A percentile compares a stretch with the other conserved stretches of the same genome.
Conservation (phyloP, 2,797 vertebrate genomes). For the Linurgus olivaceus region DNA sequence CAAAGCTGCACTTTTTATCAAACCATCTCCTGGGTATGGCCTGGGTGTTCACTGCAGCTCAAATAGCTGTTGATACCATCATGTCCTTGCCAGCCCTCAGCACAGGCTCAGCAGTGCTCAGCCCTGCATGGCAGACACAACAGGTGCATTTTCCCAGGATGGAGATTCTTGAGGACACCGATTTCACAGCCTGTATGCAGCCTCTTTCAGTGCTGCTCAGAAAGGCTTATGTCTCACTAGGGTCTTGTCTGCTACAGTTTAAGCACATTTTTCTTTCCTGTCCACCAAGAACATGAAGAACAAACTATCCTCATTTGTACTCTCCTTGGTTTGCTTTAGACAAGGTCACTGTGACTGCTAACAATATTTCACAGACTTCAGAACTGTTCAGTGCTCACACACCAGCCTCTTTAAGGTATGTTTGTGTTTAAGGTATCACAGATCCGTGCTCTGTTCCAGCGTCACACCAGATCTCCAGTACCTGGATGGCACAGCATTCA, state of each 20-base stretch:
- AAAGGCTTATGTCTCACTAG: background rate
- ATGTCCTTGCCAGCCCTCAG: background rate
- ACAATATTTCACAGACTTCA: background rate
- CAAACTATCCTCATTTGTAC: background rate
- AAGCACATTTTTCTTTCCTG: background rate
- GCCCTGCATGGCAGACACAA: rapidly evolving
- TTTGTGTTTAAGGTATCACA: background rate
- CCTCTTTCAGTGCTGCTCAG: background rate
- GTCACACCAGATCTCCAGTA: background rate
- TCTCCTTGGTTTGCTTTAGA: background rate
- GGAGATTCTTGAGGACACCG: background rate
- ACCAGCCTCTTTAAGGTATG: background rate
- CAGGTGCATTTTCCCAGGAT: background rate
- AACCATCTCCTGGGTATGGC: background rate
- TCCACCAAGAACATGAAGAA: background rate
- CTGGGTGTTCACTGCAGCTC: background rate
- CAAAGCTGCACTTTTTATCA: background rate
- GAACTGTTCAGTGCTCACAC: background rate
- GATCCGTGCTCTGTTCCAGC: background rate
- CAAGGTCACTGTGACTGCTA: background rate
- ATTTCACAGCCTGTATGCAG: background rate
- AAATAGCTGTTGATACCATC: background rate
- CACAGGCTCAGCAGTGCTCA: background rate
- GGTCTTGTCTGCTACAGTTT: background rate
- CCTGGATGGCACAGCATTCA: background rate